Evolutionary conservation across 2,797 vertebrate species (phyloP), one percentile per base, ranked within the genome.

Genomic region (Nyctibius grandis): DNA sequence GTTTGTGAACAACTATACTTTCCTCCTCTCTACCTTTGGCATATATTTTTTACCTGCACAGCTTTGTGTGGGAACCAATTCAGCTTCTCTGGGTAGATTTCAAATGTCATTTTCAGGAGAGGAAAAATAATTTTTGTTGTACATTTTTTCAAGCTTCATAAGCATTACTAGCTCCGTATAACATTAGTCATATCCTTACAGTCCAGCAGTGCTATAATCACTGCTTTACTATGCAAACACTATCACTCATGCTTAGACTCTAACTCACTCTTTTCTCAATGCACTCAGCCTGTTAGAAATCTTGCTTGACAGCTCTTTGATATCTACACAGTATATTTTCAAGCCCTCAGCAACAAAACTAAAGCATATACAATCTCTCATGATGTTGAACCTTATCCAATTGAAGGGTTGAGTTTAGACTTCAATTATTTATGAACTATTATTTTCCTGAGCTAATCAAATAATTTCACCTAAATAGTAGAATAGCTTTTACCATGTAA

Each of bases 161-260:
- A 91, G 82, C 77, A 69, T 90, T 95, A 92, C 89, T 50, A 76
- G 89, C 84, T 95, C 78, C 40, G 64, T 78, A 9, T 34, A 94
- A 59, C 88, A 96, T 97, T 70, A 96, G 78, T 97, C 96, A 96
- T 88, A 81, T 15, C 64, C 96, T 94, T 68, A 57, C 83, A 93
- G 95, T 89, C 93, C 96, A 89, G 94, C 87, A 91, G 76, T 64
- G 88, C 85, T 79, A 87, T 93, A 96, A 96, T 95, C 89, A 76
- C 93, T 85, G 84, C 69, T 94, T 95, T 88, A 59, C 92, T 96
- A 95, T 94, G 95, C 95, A 96, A 96, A 96, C 92, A 94, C 92
- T 59, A 94, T 97, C 93, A 81, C 85, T 96, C 95, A 91, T 47
- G 60, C 86, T 89, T 73, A 74, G 83, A 89, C 59, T 96, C 93